phyloP scores from a whole-genome alignment of 2,888 invertebrate genomes.

The Aelia acuminata region DNA sequence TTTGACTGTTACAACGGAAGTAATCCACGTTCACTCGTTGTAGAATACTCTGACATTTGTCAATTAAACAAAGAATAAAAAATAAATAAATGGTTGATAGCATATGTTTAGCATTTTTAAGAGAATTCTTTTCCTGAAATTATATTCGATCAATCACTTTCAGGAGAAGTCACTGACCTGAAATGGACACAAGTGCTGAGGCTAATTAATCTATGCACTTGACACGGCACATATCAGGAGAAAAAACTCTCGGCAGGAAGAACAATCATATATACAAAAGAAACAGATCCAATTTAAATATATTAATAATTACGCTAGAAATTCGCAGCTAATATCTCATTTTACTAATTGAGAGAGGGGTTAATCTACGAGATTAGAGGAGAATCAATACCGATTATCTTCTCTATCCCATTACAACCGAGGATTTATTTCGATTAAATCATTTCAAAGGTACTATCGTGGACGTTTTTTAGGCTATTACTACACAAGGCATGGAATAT shows the following conservation, averaged over 20 bases:
- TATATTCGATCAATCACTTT: background rate
- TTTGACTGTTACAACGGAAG: no score
- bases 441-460: no score
- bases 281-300: background rate
- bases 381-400: no score
- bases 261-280: background rate
- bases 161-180: background rate
- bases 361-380: background rate
- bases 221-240: background rate
- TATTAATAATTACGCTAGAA: no score
- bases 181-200: background rate
- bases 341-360: background rate
- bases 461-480: no score
- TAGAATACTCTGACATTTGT: no score
- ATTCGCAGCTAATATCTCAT: background rate
- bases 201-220: conserved; percentile 1
- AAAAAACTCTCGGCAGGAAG: background rate
- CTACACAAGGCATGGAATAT: no score
- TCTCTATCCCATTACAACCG: background rate
- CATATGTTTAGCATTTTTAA: no score
- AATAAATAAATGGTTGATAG: no score
- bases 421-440: background rate
- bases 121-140: background rate
- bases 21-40: no score
- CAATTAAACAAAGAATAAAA: no score